phyloP scores from a whole-genome alignment of 2,888 invertebrate species.

The Anorthoa munda region DNA sequence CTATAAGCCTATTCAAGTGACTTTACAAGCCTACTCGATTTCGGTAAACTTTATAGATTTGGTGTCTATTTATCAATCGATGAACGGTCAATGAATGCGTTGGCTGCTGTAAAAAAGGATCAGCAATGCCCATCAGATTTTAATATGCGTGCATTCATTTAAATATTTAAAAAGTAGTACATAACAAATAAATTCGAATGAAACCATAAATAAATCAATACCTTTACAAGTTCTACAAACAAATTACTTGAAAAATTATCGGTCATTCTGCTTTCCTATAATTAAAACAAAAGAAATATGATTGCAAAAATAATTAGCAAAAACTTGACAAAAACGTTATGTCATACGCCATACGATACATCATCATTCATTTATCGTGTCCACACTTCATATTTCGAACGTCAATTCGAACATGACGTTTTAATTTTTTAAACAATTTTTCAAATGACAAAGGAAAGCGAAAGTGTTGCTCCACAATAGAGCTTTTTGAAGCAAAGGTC shows the following conservation, averaged over 20 bases:
- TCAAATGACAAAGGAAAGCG: conserved; percentile 76
- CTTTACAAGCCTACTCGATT: conserved; percentile 34
- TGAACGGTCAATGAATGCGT: background rate
- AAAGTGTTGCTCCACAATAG: conserved; percentile 77
- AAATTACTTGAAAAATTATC: too few relatives aligned
- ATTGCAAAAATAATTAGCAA: background rate
- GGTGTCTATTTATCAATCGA: conserved; percentile 36
- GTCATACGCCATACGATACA: background rate
- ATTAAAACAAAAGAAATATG: conserved; percentile 26
- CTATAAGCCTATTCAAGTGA: conserved; percentile 22
- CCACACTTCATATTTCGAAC: conserved; percentile 54
- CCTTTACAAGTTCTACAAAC: too few relatives aligned
- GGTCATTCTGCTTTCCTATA: background rate
- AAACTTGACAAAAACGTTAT: conserved; percentile 2
- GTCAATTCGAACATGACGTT: conserved; percentile 27
- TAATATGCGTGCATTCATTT: too few relatives aligned
- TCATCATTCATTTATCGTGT: conserved; percentile 39
- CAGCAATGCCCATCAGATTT: too few relatives aligned
- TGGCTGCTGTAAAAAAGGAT: background rate
- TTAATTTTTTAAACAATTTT: conserved; percentile 67
- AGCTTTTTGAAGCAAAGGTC: conserved; percentile 74
- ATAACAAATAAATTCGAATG: too few relatives aligned
- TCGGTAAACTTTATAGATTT: conserved; percentile 28
- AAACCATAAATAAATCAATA: too few relatives aligned
- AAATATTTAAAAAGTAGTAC: too few relatives aligned